Conservation (phyloP, 2,888 invertebrate genomes). For the Sphinx pinastri region DNA sequence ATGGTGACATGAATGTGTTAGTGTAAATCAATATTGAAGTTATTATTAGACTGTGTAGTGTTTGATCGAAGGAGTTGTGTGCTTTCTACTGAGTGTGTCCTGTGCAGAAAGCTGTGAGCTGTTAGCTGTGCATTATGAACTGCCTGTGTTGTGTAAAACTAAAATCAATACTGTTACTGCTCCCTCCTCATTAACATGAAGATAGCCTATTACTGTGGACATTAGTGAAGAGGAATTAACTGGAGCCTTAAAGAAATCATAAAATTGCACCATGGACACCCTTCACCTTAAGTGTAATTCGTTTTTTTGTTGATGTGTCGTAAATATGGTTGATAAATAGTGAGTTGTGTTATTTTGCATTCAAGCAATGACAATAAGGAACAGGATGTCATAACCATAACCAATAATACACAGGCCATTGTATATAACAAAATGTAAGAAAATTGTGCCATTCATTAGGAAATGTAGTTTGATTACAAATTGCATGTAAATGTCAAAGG, state of each 20-base stretch:
- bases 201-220: not conserved
- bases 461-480: not conserved
- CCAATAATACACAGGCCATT: no score
- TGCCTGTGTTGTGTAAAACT: not conserved
- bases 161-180: constrained; percentile 10
- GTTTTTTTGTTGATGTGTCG: not conserved
- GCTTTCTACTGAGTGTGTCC: not conserved
- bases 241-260: not conserved
- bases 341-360: not conserved
- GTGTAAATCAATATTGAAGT: constrained; percentile 24
- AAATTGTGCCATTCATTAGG: not conserved
- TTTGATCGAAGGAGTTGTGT: not conserved
- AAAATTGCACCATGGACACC: not conserved
- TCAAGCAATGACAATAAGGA: not conserved
- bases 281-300: not conserved
- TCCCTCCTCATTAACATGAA: not conserved
- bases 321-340: not conserved
- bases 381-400: not conserved
- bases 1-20: constrained; percentile 19
- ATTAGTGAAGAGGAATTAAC: not conserved
- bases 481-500: not conserved
- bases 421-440: no score
- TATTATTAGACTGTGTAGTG: constrained; percentile 6
- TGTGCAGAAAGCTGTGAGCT: not conserved
- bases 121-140: not conserved